Conservation (phyloP, 2,113 vertebrate species). For the Haemorhous mexicanus region DNA sequence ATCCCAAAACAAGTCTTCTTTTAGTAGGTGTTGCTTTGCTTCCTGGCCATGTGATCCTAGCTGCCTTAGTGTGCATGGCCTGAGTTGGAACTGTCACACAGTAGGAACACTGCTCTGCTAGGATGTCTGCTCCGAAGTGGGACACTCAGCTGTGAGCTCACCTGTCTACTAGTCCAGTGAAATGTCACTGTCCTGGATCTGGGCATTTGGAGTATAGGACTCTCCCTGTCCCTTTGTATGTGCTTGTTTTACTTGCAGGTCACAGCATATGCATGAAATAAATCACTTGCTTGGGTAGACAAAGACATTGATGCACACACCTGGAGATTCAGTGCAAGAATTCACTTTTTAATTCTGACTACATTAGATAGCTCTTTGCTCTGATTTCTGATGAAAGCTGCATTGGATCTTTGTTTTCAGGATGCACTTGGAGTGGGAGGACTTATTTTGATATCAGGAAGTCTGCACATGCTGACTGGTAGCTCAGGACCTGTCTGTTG, state of each 20-base stretch:
- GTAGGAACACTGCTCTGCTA: neutral
- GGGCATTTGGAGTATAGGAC: neutral
- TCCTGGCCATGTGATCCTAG: neutral
- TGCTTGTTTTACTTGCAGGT: neutral
- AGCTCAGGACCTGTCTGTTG: neutral
- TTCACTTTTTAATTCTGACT: neutral
- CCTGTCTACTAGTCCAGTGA: neutral
- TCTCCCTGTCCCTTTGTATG: neutral
- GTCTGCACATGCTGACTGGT: neutral
- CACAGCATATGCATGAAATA: neutral
- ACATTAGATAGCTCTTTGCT: neutral
- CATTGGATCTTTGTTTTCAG: neutral
- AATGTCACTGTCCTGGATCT: neutral
- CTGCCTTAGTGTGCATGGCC: neutral
- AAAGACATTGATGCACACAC: neutral
- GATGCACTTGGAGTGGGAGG: no score
- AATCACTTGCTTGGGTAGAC: neutral
- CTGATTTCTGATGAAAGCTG: neutral
- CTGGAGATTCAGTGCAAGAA: neutral
- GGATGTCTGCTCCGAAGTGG: neutral
- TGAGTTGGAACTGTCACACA: neutral
- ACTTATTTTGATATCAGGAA: fast-evolving
- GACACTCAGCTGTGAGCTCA: neutral
- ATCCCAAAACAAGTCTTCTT: neutral
- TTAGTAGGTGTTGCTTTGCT: neutral